These are phyloP conservation scores for Pollenia amentaria DNA, from an alignment of 2,888 invertebrate species.

Conservation along the genomic window DNA sequence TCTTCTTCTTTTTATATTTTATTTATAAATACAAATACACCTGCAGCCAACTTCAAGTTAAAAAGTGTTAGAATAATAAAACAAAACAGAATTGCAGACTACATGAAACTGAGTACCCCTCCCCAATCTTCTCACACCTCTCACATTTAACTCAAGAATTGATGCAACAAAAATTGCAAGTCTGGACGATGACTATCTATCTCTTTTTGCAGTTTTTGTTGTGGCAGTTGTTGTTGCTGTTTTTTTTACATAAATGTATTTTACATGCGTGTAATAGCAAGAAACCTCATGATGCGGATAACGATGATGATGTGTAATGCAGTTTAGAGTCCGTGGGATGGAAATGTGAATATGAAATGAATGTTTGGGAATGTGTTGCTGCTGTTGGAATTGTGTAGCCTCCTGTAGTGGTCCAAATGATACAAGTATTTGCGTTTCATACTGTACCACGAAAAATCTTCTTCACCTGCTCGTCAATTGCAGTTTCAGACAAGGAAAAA, in stretches of 20 bases:
- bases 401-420: conserved; percentile 34
- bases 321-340: conserved; percentile 37
- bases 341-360: conserved; percentile 1
- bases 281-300: conserved; percentile 41
- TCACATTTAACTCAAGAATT: no score
- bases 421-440: conserved; percentile 21
- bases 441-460: conserved; percentile 27
- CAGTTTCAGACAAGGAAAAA: conserved; percentile 11
- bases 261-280: conserved; percentile 66
- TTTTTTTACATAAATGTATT: conserved; percentile 31
- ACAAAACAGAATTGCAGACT: no score
- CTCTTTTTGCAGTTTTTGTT: conserved; percentile 24
- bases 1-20: no score
- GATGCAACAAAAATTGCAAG: no score
- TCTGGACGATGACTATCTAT: not conserved
- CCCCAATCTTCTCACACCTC: no score
- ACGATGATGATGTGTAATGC: conserved; percentile 37
- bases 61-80: no score
- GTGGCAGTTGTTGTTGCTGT: conserved; percentile 36
- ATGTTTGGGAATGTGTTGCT: conserved; percentile 7
- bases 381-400: conserved; percentile 14
- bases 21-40: no score
- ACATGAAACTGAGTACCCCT: no score
- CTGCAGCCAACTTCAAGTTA: no score
- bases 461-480: conserved; percentile 62